Evolutionary conservation across 2,888 invertebrate species (phyloP), one percentile per base, ranked within the genome.

Genomic region (Synanthedon tipuliformis): DNA sequence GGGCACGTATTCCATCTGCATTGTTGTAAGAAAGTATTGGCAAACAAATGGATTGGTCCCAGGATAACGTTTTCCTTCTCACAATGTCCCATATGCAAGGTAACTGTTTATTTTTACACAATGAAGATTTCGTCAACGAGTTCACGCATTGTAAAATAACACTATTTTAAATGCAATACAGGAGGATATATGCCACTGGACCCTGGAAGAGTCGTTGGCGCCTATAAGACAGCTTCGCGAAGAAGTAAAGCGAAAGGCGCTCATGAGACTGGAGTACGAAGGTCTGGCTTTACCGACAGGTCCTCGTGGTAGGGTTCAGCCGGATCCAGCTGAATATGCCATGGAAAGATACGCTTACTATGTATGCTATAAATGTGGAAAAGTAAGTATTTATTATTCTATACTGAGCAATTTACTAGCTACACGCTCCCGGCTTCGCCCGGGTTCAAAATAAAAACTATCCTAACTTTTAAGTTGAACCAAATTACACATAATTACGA

Each of bases 321-420:
- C 93, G 54, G 96, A 98, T 75, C 92, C 97, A 1, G 93, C 94
- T 1, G 89, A 91, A 0, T 95, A 95, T 78, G 98, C 99, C 3
- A 96, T 99, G 96, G 98, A 98, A 68, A 90, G 97, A 65, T 99
- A 99, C 75, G 98, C 99, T 0, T 99, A 99, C 78, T 99, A 99
- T 72, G 97, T 98, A 34, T 99, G 99, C 79, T 96, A 92, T 75
- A 98, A 98, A 77, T 99, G 99, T 74, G 92, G 92, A 60, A 95
- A 95, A 89, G 91, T 91, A 73, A 48, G 59, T 15, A n/a, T 3
- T n/a, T 3, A 45, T 15, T 34, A 34, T 34, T 34, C 34, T 34
- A 34, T 7, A 34, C 8, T 34, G 8, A 10, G 10, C 10, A 34
- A 34, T 10, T 34, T 34, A n/a, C n/a, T n/a, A n/a, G n/a, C n/a